phyloP scores from a whole-genome alignment of 2,888 invertebrate genomes.

The Dendrolimus pini region DNA sequence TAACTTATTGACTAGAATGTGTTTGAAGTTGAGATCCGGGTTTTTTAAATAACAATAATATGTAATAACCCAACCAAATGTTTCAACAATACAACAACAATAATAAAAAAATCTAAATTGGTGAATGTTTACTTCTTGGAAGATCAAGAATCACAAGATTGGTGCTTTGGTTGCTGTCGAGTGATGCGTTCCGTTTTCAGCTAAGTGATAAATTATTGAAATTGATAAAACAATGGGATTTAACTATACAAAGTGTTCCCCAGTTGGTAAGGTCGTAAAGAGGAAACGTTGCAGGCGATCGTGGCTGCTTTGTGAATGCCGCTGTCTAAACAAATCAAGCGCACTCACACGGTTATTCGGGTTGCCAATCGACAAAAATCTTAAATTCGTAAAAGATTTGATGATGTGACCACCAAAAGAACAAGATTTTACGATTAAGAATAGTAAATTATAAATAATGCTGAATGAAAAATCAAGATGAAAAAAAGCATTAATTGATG shows the following conservation, averaged over 20 bases:
- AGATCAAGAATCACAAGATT: slow-evolving; percentile 48
- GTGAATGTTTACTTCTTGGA: slow-evolving; percentile 37
- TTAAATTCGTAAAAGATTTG: not conserved
- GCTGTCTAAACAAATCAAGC: slow-evolving; percentile 64
- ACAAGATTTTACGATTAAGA: no score
- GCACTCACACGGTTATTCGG: slow-evolving; percentile 24
- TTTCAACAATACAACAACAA: slow-evolving; percentile 8
- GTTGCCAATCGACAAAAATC: not conserved
- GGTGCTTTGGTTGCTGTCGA: slow-evolving; percentile 36
- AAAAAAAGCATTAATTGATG: no score
- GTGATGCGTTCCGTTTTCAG: slow-evolving; percentile 60
- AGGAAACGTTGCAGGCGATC: slow-evolving; percentile 61
- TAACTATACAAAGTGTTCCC: slow-evolving; percentile 62
- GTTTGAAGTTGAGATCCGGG: not conserved
- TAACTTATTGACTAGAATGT: not conserved
- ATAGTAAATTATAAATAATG: no score
- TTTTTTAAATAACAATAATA: not conserved
- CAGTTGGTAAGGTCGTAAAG: slow-evolving; percentile 72
- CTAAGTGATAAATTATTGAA: slow-evolving; percentile 68
- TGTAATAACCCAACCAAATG: not conserved
- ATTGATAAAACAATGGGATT: slow-evolving; percentile 70
- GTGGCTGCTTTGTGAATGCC: slow-evolving; percentile 56
- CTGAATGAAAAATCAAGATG: no score
- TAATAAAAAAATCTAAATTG: slow-evolving; percentile 18
- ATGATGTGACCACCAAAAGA: no score